Evolutionary conservation across 2,113 vertebrate genomes (phyloP), one percentile per base, ranked within the genome.

Genomic region (Leptobrachium leishanense): DNA sequence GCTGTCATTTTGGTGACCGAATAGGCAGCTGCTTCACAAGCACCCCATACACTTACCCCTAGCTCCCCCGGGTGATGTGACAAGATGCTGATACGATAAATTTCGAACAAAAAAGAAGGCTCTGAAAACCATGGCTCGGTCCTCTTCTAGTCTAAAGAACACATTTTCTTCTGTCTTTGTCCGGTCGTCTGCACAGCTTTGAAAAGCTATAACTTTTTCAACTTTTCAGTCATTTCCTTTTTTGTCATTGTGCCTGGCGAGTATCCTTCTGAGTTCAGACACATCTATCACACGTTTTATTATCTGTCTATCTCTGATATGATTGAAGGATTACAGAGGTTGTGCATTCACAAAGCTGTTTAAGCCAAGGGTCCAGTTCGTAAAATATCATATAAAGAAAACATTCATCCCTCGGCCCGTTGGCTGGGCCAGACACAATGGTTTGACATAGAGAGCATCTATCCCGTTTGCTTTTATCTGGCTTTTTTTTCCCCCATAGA

Each of bases 321-420:
- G 75, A 59, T 77, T 59, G 66, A 55, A 59, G 75, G 75, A 76
- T 76, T 76, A 76, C 66, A 53, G 62, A 50, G 64, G 43, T 75
- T 13, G 10, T 40, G 44, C 54, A 41, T 66, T 68, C 64, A 67
- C 63, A 66, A 76, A 76, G 74, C 74, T 54, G 31, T 42, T 42
- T 76, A 76, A 76, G 64, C 46, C 75, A 68, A 68, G 15, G 50
- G 75, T 57, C 31, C 64, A 57, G 39, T n/a, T 54, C 43, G 67
- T 9, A 75, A 67, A 57, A 10, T 72, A 72, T 72, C 20, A 12
- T 55, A 72, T 39, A 54, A 53, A 12, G 50, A 72, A 72, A 54
- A 55, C 69, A 72, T 54, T 54, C 50, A 13, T 72, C 46, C n/a
- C 15, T 11, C 13, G 6, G 50, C 2, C 50, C 31, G 5, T 5